Conservation (phyloP, 2,888 invertebrate genomes). For the Selenia dentaria region DNA sequence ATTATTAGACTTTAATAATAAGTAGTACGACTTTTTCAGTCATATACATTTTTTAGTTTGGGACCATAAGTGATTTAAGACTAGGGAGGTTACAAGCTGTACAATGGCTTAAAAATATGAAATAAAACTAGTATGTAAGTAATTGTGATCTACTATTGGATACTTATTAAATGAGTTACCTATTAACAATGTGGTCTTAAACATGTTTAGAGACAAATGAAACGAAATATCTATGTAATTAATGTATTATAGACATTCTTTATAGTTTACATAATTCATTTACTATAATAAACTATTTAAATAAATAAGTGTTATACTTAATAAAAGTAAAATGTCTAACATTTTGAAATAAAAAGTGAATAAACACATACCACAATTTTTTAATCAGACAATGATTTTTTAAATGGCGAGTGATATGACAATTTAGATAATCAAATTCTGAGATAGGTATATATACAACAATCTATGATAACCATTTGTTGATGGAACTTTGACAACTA, state of each 20-base stretch:
- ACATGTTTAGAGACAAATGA: constrained; percentile 14
- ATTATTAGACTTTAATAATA: too few relatives aligned
- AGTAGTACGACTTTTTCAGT: too few relatives aligned
- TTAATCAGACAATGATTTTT: constrained; percentile 61
- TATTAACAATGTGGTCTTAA: constrained; percentile 6
- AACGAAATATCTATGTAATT: constrained; percentile 78
- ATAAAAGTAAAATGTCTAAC: constrained; percentile 59
- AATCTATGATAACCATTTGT: constrained; percentile 52
- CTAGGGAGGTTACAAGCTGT: too few relatives aligned
- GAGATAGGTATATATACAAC: constrained; percentile 53
- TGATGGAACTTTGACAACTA: constrained; percentile 49
- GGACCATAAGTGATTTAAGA: too few relatives aligned
- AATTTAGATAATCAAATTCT: constrained; percentile 49
- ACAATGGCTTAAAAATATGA: too few relatives aligned
- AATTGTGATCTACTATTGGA: constrained; percentile 11
- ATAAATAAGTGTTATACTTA: constrained; percentile 54
- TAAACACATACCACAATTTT: constrained; percentile 57
- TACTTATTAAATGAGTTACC: constrained; percentile 7
- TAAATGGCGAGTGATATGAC: constrained; percentile 87
- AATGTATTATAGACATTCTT: constrained; percentile 83
- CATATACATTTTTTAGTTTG: too few relatives aligned
- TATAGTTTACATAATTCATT: constrained; percentile 81
- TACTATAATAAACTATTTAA: constrained; percentile 73
- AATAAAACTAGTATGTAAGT: too few relatives aligned
- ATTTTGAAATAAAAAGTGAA: constrained; percentile 61